Conservation (phyloP, 2,797 vertebrate species). For the Macroramphosus scolopax region DNA sequence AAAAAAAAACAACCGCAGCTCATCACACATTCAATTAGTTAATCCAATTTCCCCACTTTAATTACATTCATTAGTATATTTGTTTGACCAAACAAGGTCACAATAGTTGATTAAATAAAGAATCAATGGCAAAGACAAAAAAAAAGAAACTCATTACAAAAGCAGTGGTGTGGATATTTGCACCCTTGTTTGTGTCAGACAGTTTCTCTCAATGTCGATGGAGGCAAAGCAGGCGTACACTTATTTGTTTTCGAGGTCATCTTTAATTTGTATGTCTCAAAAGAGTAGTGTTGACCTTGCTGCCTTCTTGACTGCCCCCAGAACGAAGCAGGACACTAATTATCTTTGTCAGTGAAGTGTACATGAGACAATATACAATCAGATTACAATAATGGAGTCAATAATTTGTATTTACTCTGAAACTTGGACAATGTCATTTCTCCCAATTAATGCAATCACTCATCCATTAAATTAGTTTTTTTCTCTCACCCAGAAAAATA, state of each 20-base stretch:
- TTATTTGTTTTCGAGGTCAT: constrained; percentile 75
- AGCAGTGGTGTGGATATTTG: constrained; percentile 64
- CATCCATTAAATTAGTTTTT: constrained; percentile 84
- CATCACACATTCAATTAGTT: constrained; percentile 66
- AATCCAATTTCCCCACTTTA: constrained; percentile 66
- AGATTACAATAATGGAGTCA: constrained; percentile 82
- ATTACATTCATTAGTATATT: constrained; percentile 73
- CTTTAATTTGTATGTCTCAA: constrained; percentile 75
- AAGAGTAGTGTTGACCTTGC: constrained; percentile 75
- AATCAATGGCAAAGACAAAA: constrained; percentile 66
- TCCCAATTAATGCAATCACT: constrained; percentile 79
- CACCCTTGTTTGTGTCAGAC: constrained; percentile 69
- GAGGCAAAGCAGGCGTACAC: constrained; percentile 65
- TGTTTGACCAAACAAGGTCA: constrained; percentile 79
- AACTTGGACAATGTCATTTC: constrained; percentile 84
- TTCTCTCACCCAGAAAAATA: constrained; percentile 71
- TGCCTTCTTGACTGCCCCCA: constrained; percentile 65
- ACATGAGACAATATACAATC: constrained; percentile 80
- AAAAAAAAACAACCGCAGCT: constrained; percentile 33
- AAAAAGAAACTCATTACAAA: constrained; percentile 72
- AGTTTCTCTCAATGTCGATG: constrained; percentile 75
- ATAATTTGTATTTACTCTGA: constrained; percentile 83
- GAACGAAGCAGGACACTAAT: constrained; percentile 73
- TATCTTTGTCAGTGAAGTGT: constrained; percentile 80
- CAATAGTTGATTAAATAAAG: constrained; percentile 66